These are phyloP conservation scores for Tyto alba DNA, from an alignment of 2,113 vertebrate species.

Conservation along the genomic window DNA sequence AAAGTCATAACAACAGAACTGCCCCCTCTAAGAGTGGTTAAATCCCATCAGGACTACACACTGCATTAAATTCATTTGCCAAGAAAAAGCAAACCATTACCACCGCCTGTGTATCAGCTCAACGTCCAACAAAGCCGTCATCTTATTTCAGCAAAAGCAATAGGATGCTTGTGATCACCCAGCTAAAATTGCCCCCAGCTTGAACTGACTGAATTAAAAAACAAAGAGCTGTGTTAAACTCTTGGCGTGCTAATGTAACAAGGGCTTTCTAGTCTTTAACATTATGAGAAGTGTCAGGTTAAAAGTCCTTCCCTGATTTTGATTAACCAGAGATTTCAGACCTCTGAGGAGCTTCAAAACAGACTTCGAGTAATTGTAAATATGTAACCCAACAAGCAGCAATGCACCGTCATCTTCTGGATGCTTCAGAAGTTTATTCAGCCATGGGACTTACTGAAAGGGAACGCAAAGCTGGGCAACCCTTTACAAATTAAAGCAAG, in stretches of 20 bases:
- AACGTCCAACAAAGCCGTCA: neutral
- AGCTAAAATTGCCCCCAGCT: neutral
- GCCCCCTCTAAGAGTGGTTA: neutral
- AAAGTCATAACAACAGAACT: neutral
- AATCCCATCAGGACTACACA: neutral
- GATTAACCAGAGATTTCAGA: neutral
- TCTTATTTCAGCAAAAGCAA: neutral
- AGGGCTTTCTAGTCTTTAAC: neutral
- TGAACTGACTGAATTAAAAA: neutral
- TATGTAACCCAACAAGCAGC: neutral
- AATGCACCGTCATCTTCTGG: neutral
- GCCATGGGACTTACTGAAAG: neutral
- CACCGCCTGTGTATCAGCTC: neutral
- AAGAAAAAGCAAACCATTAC: neutral
- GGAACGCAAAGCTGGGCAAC: neutral
- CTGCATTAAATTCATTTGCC: neutral
- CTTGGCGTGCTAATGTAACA: neutral
- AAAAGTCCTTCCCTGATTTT: neutral
- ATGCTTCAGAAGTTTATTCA: neutral
- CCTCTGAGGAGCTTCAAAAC: neutral
- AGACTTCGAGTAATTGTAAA: neutral
- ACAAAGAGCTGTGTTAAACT: neutral
- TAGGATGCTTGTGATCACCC: neutral
- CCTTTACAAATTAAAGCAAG: neutral
- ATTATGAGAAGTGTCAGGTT: neutral